A percentile compares a stretch with the other conserved stretches of the same genome.
Evolutionary conservation across 2,888 invertebrate genomes (phyloP).

Genomic region (Tyria jacobaeae): DNA sequence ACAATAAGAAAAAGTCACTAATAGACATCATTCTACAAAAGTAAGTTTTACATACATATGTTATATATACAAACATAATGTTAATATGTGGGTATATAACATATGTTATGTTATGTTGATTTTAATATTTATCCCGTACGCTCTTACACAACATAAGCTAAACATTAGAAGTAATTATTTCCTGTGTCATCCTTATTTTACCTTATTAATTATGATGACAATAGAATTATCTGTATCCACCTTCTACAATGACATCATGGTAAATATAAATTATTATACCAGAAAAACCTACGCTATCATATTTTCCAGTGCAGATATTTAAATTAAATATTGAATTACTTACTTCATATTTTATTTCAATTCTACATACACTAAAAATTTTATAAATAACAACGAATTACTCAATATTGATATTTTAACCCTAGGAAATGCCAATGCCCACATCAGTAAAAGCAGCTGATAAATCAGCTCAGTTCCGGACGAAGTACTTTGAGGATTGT

Average conservation of each 20-base stretch:
- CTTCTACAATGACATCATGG: background rate
- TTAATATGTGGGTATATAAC: no score
- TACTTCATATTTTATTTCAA: background rate
- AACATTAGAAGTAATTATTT: background rate
- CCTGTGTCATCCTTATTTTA: constrained; percentile 5
- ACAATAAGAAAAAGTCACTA: no score
- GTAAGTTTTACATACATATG: no score
- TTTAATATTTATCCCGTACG: no score
- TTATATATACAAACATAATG: no score
- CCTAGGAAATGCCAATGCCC: constrained; percentile 43
- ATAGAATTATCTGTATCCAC: background rate
- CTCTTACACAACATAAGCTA: background rate
- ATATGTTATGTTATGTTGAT: no score
- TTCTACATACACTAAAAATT: background rate
- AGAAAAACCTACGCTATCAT: background rate
- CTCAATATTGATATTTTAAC: constrained; percentile 41
- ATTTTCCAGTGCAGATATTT: background rate
- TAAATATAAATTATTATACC: constrained; percentile 2
- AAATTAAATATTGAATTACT: no score
- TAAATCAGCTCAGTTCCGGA: constrained; percentile 66
- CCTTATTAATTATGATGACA: background rate
- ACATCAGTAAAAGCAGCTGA: constrained; percentile 66
- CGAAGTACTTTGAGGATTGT: constrained; percentile 54
- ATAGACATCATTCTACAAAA: no score
- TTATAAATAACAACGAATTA: constrained; percentile 18